Evolutionary conservation across 1,140 invertebrate species (phyloP).

Genomic region (Bombus turneri): DNA sequence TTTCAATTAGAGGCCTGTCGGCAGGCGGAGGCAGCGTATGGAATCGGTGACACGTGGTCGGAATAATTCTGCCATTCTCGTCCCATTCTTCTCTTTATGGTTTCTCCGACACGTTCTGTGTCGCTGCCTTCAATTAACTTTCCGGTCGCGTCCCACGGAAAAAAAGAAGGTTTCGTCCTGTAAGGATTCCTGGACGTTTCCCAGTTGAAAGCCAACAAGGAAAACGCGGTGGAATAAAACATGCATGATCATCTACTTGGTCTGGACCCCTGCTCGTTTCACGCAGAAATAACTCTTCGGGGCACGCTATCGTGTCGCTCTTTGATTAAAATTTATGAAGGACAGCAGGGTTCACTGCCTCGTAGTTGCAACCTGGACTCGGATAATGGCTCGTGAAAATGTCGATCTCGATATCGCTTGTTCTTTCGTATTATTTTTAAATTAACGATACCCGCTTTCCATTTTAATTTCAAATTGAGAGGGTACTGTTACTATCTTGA

Average conservation of each 20-base stretch:
- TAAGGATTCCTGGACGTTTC: conserved; percentile 31
- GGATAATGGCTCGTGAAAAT: background rate
- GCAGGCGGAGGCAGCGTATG: background rate
- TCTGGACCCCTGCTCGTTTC: background rate
- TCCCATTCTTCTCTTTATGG: background rate
- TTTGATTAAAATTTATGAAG: conserved; percentile 31
- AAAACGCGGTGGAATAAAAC: conserved; percentile 39
- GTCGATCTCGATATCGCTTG: background rate
- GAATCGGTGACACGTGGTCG: conserved; percentile 19
- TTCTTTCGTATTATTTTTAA: no score
- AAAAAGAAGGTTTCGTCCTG: conserved; percentile 2
- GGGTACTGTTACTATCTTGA: background rate
- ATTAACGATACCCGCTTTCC: background rate
- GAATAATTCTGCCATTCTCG: background rate
- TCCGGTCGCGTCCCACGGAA: conserved; percentile 4
- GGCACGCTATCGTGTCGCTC: background rate
- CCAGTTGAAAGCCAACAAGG: conserved; percentile 19
- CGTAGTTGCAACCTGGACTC: background rate
- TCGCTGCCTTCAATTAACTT: conserved; percentile 60
- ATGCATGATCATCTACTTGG: conserved; percentile 17
- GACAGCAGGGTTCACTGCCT: background rate
- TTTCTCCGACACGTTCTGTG: conserved; percentile 22
- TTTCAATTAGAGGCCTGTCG: background rate
- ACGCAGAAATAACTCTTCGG: background rate
- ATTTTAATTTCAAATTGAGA: background rate